Conservation (phyloP, 2,797 vertebrate genomes). For the Macropus fuliginosus region DNA sequence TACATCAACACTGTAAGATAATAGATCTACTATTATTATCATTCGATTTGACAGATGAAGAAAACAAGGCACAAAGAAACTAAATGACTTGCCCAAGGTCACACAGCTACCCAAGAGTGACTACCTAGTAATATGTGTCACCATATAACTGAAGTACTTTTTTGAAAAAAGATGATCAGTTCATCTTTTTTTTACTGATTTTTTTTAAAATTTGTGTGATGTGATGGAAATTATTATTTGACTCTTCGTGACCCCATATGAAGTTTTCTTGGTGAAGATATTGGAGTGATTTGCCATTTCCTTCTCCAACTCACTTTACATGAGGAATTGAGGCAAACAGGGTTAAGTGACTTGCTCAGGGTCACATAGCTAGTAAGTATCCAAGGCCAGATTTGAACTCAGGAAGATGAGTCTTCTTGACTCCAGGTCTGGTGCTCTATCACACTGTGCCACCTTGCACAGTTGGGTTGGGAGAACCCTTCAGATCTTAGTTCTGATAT, state of each 20-base stretch:
- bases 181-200: neutral
- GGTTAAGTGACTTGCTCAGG: neutral
- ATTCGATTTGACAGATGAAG: neutral
- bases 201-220: neutral
- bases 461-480: neutral
- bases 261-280: neutral
- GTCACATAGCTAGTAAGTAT: neutral
- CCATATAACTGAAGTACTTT: neutral
- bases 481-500: neutral
- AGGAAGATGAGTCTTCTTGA: neutral
- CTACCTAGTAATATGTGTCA: neutral
- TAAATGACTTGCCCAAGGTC: neutral
- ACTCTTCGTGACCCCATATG: neutral
- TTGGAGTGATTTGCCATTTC: neutral
- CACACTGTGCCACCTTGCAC: neutral
- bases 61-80: neutral
- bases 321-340: neutral
- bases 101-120: neutral
- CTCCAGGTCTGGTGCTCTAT: neutral
- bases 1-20: neutral
- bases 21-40: neutral
- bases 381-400: neutral
- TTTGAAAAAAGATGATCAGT: neutral
- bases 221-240: neutral
- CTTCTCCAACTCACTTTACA: neutral